Evolutionary conservation across 2,888 invertebrate genomes (phyloP).

Genomic region (Platynereis dumerilii): DNA sequence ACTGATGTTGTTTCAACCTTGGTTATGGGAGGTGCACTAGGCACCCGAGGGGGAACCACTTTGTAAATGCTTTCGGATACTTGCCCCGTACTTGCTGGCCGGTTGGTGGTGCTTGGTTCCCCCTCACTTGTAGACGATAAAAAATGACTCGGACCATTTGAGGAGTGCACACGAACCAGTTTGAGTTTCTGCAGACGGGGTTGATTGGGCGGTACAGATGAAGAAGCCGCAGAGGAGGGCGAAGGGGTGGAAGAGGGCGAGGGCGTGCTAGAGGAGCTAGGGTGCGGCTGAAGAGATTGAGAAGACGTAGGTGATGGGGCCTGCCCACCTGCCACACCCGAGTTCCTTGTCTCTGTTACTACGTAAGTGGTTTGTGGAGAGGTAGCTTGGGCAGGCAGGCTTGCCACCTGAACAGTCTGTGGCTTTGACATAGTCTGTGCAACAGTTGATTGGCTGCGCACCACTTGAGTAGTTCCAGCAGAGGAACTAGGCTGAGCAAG

Average conservation of each 20-base stretch:
- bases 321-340: conserved; percentile 22
- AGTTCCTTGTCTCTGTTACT: conserved; percentile 28
- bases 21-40: conserved; percentile 26
- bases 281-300: conserved; percentile 22
- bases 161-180: conserved; percentile 36
- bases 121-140: conserved; percentile 26
- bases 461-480: conserved; percentile 3
- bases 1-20: no score
- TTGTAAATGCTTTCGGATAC: background rate
- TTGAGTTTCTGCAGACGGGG: conserved; percentile 13
- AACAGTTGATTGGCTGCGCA: background rate
- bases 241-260: conserved; percentile 7
- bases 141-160: conserved; percentile 36
- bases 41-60: conserved; percentile 25
- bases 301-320: conserved; percentile 21
- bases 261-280: background rate
- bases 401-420: conserved; percentile 15
- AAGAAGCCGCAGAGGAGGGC: background rate
- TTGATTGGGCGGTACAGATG: conserved; percentile 13
- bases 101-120: background rate
- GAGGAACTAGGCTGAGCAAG: conserved; percentile 7
- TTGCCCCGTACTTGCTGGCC: background rate
- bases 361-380: conserved; percentile 17
- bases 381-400: conserved; percentile 20
- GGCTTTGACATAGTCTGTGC: background rate